Evolutionary conservation across 1,140 invertebrate genomes (phyloP), one percentile per base, ranked within the genome.

Genomic region (Dysdera silvatica): DNA sequence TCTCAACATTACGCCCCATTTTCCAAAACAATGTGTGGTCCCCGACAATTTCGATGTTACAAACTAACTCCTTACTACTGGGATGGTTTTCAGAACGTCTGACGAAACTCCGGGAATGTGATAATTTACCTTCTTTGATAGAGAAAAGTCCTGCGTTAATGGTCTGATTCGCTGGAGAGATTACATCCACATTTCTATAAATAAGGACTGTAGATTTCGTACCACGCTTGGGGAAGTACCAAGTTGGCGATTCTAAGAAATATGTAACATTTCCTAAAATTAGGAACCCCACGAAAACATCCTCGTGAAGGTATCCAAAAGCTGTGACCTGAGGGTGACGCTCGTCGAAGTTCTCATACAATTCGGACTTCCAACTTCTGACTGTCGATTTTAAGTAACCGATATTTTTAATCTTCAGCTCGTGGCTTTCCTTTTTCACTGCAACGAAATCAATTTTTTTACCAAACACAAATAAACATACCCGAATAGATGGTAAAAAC

Each of bases 1-100:
- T 10, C 23, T 63, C 23, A 28, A n/a, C 37, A 18, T 63, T 20
- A 4, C 51, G 29, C 3, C 32, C 20, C 12, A 56, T 55, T 4
- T 29, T 49, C 1, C 41, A 26, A 24, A 49, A 63, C 4, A 63
- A 47, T 12, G 23, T 40, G 41, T 63, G 51, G 35, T 63, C 61
- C 14, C 32, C 52, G 18, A 63, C 52, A 5, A 63, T 37, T 49
- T 63, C 61, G 40, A 63, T 37, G 48, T 55, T 43, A 20, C 61
- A 63, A 48, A 49, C 47, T n/a, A 33, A 12, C 18, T 61, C 51
- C 4, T 18, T 18, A 1, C 29, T 18, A 5, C 45, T 51, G 28
- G 24, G 1, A 20, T 20, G 24, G 6, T 7, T 3, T 40, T 32
- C 8, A 16, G 6, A 35, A 8, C 6, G 29, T 61, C 47, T 23